Conservation (phyloP, 2,797 vertebrate species). For the Sparidentex hasta region DNA sequence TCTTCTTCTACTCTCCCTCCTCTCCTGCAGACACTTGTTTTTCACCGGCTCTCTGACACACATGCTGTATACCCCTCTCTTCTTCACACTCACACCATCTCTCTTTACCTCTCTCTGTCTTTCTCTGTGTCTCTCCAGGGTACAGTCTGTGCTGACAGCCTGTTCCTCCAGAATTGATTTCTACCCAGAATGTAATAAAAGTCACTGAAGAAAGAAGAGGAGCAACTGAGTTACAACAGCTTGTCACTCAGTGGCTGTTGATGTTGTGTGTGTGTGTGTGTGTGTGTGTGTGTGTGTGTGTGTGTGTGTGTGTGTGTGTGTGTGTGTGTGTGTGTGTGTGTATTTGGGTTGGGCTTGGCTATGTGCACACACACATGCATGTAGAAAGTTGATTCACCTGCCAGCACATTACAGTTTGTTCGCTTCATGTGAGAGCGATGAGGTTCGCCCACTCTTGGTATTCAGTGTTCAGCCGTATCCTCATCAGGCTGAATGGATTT, state of each 20-base stretch:
- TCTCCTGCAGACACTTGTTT: conserved; percentile 44
- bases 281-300: conserved; percentile 7
- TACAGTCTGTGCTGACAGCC: conserved; percentile 76
- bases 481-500: conserved; percentile 63
- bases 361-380: conserved; percentile 3
- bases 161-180: conserved; percentile 77
- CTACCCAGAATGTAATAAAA: conserved; percentile 79
- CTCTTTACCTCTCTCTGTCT: background rate
- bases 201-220: conserved; percentile 61
- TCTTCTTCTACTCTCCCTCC: conserved; percentile 1
- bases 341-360: conserved; percentile 16
- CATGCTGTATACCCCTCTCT: conserved; percentile 12
- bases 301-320: too few species aligned
- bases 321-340: conserved; percentile 8
- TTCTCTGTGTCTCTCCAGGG: conserved; percentile 50
- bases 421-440: conserved; percentile 4
- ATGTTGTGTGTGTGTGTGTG: too few species aligned
- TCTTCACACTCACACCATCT: conserved; percentile 36
- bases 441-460: background rate
- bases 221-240: conserved; percentile 71
- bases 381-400: conserved; percentile 27
- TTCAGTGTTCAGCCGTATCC: background rate
- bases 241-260: conserved; percentile 65
- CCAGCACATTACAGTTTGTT: background rate
- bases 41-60: conserved; percentile 53